These are phyloP conservation scores for Cosmia trapezina DNA, from an alignment of 2,888 invertebrate genomes.

Conservation along the genomic window DNA sequence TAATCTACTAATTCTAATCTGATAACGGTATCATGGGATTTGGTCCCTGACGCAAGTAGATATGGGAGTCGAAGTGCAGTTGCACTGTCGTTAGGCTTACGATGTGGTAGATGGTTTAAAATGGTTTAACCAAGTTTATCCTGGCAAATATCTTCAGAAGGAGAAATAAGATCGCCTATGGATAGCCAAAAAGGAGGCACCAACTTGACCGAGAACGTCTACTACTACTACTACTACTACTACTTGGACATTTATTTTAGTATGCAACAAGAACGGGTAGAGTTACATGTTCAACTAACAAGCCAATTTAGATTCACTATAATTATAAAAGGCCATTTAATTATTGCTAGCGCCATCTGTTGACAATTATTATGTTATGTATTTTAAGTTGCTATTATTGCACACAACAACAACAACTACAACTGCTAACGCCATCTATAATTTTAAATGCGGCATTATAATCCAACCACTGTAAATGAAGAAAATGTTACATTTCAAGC, in stretches of 20 bases:
- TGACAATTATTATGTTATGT: not conserved
- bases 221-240: no score
- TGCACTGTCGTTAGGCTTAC: constrained; percentile 4
- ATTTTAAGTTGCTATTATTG: not conserved
- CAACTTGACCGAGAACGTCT: not conserved
- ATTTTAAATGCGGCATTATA: not conserved
- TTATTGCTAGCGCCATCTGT: constrained; percentile 39
- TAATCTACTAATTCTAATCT: constrained; percentile 26
- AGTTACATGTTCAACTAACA: not conserved
- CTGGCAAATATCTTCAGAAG: not conserved
- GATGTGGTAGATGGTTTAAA: not conserved
- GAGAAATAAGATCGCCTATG: not conserved
- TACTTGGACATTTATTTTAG: not conserved
- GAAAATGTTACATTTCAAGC: not conserved
- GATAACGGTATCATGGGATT: constrained; percentile 32
- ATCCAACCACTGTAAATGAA: not conserved
- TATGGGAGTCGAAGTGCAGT: not conserved
- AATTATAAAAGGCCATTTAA: not conserved
- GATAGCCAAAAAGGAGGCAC: not conserved
- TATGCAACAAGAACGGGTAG: not conserved
- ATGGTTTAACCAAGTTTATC: not conserved
- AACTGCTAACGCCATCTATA: constrained; percentile 69
- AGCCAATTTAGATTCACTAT: not conserved
- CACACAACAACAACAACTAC: no score
- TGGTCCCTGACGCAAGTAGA: constrained; percentile 25